Evolutionary conservation across 2,888 invertebrate genomes (phyloP), one percentile per base, ranked within the genome.

Genomic region (Ctenicera cuprea): DNA sequence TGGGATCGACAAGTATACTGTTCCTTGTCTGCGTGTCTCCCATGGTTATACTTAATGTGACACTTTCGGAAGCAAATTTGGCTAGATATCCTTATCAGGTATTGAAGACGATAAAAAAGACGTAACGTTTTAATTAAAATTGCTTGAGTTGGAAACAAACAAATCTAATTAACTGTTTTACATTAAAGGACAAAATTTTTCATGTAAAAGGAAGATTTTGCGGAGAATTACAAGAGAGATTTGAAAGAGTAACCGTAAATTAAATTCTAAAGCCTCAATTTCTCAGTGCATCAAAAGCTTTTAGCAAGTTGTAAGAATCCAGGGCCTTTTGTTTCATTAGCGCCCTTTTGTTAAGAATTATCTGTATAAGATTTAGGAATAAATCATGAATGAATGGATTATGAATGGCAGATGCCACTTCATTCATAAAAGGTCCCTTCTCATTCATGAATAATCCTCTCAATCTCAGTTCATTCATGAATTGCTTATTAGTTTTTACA

Each of bases 11-110:
- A 3, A 92, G 92, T 77, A 90, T 92, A 63, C 84, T 93, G 50
- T 93, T 93, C 84, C 87, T 93, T 61, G 88, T 92, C 16, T 93
- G 93, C 84, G 92, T 93, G 37, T 92, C 92, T 14, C 93, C 93
- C 0, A 92, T 93, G 92, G 92, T 92, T 66, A 91, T 93, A 76
- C 87, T 93, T 12, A 92, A 92, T 80, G 90, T 93, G 77, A 92
- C 92, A 11, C 87, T 93, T 76, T 91, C 91, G 37, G 90, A 92
- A 78, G 88, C 89, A 74, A 91, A 92, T 81, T 86, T 92, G 78
- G 89, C 89, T 45, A 88, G 89, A 78, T 92, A 90, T 82, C 89
- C 91, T 43, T 92, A 92, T 84, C 92, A 92, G 88, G 91, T 26
- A 26, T 26, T 26, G n/a, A n/a, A n/a, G n/a, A n/a, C n/a, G n/a